Conservation (phyloP, 2,888 invertebrate species). For the Hymenopus coronatus region DNA sequence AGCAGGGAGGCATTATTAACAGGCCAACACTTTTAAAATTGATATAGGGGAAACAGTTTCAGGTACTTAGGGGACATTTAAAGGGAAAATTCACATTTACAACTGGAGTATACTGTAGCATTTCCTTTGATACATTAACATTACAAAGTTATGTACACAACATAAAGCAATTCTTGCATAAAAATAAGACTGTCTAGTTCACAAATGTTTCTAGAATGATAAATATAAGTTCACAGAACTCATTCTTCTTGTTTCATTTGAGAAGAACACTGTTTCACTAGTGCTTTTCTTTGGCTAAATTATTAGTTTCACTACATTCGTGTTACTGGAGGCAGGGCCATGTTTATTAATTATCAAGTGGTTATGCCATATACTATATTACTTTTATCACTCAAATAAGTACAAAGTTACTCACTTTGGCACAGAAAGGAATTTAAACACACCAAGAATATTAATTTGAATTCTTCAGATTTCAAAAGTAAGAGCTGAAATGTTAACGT, state of each 20-base stretch:
- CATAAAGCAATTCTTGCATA: neutral
- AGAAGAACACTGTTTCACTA: neutral
- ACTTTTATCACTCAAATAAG: neutral
- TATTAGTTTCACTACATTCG: neutral
- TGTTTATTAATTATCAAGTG: neutral
- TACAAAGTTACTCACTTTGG: neutral
- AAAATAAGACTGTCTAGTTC: neutral
- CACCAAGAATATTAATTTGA: no score
- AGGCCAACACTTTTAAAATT: neutral
- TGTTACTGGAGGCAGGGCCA: neutral
- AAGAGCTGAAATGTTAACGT: no score
- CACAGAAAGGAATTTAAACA: no score
- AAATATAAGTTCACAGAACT: neutral
- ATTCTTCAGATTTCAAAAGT: no score
- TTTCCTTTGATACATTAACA: neutral
- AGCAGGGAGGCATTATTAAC: neutral
- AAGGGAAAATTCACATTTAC: neutral
- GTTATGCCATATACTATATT: neutral
- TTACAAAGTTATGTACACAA: neutral
- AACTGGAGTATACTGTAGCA: neutral
- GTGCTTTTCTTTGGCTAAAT: neutral
- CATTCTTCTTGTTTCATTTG: neutral
- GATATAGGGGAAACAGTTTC: neutral
- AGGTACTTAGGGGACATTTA: neutral
- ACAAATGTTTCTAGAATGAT: neutral